A percentile compares a stretch with the other conserved stretches of the same genome.
Evolutionary conservation across 1,140 invertebrate species (phyloP).

Genomic region (Scaptomyza hsui): DNA sequence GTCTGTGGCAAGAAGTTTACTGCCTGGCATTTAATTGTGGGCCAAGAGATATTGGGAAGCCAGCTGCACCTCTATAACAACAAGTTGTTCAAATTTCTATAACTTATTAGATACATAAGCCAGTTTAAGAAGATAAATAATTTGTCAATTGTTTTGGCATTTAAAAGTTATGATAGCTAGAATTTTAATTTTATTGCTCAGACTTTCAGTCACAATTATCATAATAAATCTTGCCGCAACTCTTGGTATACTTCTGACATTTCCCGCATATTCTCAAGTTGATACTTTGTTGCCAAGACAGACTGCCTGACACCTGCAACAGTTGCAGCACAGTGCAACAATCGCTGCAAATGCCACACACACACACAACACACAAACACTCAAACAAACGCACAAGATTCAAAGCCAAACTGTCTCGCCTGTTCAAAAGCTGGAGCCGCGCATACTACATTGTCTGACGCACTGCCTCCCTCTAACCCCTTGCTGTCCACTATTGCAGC

Average conservation of each 20-base stretch:
- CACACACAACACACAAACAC: conserved; percentile 22
- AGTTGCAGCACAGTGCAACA: conserved; percentile 15
- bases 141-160: conserved; percentile 24
- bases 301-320: conserved; percentile 37
- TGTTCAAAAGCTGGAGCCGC: conserved; percentile 44
- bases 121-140: conserved; percentile 17
- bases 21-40: conserved; percentile 20
- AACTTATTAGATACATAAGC: conserved; percentile 22
- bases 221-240: conserved; percentile 12
- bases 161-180: not conserved
- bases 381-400: conserved; percentile 32
- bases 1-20: conserved; percentile 1
- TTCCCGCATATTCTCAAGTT: conserved; percentile 24
- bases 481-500: not conserved
- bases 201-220: not conserved
- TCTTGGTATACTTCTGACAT: conserved; percentile 18
- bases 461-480: conserved; percentile 15
- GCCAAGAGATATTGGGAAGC: conserved; percentile 20
- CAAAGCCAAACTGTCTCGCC: conserved; percentile 52
- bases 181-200: not conserved
- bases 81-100: conserved; percentile 17
- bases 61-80: conserved; percentile 33
- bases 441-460: conserved; percentile 45
- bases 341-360: conserved; percentile 36
- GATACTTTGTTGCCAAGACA: conserved; percentile 13